Conservation (phyloP, 2,797 vertebrate species). For the Labroides dimidiatus region DNA sequence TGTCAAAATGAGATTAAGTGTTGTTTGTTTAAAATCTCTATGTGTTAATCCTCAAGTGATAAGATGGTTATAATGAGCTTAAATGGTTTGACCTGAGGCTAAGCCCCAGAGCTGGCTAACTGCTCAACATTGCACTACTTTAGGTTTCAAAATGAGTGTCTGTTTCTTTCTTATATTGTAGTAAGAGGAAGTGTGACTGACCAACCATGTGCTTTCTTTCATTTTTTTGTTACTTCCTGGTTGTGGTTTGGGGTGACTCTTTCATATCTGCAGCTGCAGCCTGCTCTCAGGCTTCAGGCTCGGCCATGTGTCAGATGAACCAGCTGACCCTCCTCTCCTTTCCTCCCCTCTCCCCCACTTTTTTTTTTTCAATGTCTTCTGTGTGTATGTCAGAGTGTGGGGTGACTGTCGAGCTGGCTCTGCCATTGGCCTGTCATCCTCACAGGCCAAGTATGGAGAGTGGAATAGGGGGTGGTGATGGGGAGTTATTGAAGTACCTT, state of each 20-base stretch:
- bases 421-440: constrained; percentile 78
- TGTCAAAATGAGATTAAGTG: constrained; percentile 27
- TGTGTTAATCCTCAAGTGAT: constrained; percentile 38
- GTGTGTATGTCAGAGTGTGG: constrained; percentile 63
- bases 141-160: background rate
- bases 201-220: background rate
- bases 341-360: constrained; percentile 26
- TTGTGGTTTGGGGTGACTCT: constrained; percentile 13
- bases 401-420: constrained; percentile 72
- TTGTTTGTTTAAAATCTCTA: constrained; percentile 33
- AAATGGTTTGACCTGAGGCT: constrained; percentile 19
- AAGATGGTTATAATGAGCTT: constrained; percentile 42
- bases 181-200: constrained; percentile 7
- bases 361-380: constrained; percentile 44
- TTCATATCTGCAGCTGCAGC: constrained; percentile 15
- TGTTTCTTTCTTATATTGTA: background rate
- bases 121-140: constrained; percentile 1
- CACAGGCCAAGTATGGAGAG: constrained; percentile 81
- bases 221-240: constrained; percentile 35
- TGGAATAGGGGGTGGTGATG: constrained; percentile 22
- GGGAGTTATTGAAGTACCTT: constrained; percentile 51
- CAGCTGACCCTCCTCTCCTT: constrained; percentile 46
- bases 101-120: background rate
- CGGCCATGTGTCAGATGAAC: constrained; percentile 65
- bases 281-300: constrained; percentile 34